These are phyloP conservation scores for Lepus townsendii DNA, from an alignment of 2,797 vertebrate genomes.

Conservation along the genomic window DNA sequence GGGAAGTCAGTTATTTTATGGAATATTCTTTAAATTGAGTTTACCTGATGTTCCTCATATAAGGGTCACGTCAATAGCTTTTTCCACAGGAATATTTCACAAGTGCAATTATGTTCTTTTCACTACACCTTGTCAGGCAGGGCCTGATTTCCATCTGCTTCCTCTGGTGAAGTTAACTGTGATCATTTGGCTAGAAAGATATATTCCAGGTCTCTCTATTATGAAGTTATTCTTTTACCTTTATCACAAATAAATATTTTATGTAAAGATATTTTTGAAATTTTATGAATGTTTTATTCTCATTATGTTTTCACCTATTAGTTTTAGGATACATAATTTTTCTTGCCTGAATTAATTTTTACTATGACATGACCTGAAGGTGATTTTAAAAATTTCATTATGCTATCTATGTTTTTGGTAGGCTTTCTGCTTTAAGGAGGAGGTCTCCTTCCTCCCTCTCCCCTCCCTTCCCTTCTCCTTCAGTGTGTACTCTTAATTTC, in stretches of 20 bases:
- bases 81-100: not conserved
- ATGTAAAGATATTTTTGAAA: not conserved
- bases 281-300: not conserved
- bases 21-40: not conserved
- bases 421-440: not conserved
- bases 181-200: not conserved
- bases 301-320: not conserved
- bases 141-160: not conserved
- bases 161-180: not conserved
- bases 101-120: not conserved
- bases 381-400: slow-evolving; percentile 28
- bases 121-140: not conserved
- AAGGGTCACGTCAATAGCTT: not conserved
- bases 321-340: not conserved
- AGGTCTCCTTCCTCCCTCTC: not conserved
- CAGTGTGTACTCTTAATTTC: not conserved
- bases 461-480: not conserved
- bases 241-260: slow-evolving; percentile 30
- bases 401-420: not conserved
- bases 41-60: not conserved
- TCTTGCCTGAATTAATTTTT: slow-evolving; percentile 28
- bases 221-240: not conserved
- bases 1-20: not conserved
- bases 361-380: not conserved
- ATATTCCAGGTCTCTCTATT: not conserved